These are phyloP conservation scores for Cecidostiba fungosa DNA, from an alignment of 2,888 invertebrate genomes.

Conservation along the genomic window DNA sequence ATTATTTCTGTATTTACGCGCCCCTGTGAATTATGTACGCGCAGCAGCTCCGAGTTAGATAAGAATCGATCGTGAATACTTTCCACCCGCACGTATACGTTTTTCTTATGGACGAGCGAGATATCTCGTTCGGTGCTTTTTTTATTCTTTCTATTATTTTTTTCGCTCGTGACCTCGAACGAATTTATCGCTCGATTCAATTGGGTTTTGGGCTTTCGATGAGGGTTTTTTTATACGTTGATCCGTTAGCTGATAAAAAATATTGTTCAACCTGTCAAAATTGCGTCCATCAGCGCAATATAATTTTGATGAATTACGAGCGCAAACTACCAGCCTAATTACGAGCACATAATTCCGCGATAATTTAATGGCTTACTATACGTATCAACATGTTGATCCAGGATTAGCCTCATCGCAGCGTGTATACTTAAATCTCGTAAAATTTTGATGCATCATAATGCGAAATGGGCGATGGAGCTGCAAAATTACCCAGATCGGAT, in stretches of 20 bases:
- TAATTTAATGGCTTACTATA: not conserved
- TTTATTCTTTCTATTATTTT: not conserved
- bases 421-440: not conserved
- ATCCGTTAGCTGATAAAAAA: too few species aligned
- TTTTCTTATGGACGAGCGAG: not conserved
- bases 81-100: not conserved
- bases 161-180: not conserved
- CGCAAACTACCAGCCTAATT: not conserved
- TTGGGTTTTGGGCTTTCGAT: too few species aligned
- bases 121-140: not conserved
- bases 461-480: not conserved
- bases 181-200: too few species aligned
- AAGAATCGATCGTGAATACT: not conserved
- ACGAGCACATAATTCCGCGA: not conserved
- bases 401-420: not conserved
- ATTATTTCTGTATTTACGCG: conserved; percentile 12
- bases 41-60: not conserved
- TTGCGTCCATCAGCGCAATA: not conserved
- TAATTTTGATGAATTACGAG: not conserved
- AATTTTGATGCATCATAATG: not conserved
- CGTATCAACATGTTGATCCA: not conserved
- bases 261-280: too few species aligned
- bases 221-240: too few species aligned
- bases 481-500: not conserved
- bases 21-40: not conserved